Evolutionary conservation across 53 echinoderm and acorn worm species (phyloP), one percentile per base, ranked within the genome.

Genomic region (Zoroaster sp.): DNA sequence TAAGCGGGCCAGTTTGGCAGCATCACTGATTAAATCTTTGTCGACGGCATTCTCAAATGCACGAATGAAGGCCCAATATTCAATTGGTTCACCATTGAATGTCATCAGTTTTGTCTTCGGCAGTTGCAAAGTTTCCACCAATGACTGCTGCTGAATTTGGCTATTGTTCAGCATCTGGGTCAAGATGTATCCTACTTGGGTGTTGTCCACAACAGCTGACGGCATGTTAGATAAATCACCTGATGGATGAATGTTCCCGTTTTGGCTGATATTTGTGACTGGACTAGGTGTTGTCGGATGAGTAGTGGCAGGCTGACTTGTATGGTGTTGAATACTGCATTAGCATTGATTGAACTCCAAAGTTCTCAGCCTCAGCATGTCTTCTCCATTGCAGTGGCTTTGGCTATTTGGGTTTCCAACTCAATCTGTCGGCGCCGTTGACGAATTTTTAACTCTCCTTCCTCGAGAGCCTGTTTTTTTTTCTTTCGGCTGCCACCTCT

Each of bases 41-140:
- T 74, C 74, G 1, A 74, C 41, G 8, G 74, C 28, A 74, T 74
- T 74, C n/a, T 74, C 40, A 15, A 74, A 74, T 37, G 74, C 40
- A 5, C 74, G 40, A 15, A 74, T 74, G 25, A 74, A 74, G 1
- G 40, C 40, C 74, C 74, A 74, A 10, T 44, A 44, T 6, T 44
- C 10, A 6, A 10, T 10, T 6, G 44, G 44, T 6, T 44, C 44
- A 6, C 44, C 44, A 17, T 17, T 17, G 6, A 51, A 51, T 54
- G n/a, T 1, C 49, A 49, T 49, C 17, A 49, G 49, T 17, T 49
- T 17, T 14, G 49, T 49, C 10, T 44, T 44, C 5, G 21, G 54
- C 54, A 1, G 23, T 21, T 54, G 54, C 4, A 54, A 21, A 21
- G 54, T 54, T 7, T 54, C 21, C 23, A 54, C 54, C 54, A 54